Evolutionary conservation across 2,888 invertebrate genomes (phyloP), one percentile per base, ranked within the genome.

Genomic region (Chrysopilus asiliformis): DNA sequence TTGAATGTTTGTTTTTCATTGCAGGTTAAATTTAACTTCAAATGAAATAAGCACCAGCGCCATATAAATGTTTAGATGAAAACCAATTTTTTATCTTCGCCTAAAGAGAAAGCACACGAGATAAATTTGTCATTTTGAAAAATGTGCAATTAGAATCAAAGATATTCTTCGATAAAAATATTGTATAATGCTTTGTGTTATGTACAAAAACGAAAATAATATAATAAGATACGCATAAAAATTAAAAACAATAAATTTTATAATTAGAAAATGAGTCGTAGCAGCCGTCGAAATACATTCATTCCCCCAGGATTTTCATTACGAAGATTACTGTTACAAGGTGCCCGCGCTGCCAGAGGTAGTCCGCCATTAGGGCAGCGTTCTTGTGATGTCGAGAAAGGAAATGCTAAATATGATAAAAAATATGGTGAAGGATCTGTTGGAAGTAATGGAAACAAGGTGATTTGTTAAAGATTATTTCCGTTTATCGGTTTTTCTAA

Each of bases 301-400:
- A 38, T 38, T 28, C 38, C 38, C 12, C 38, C 45, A n/a, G 43
- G 44, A 33, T 47, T 47, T 39, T 45, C 45, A 17, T 33, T 45
- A 22, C 35, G 47, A 25, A 42, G 47, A 14, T 36, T 47, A 7
- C 20, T 47, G 26, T 27, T 47, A 22, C 44, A 47, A 38, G 43
- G 45, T 32, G 44, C 47, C 6, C 41, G 47, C 9, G 44, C 41
- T 4, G 46, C 42, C 2, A 40, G 46, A 6, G 45, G 45, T 10
- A 44, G 43, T 30, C 39, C 43, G 31, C 41, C 44, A 18, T 25
- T 44, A 10, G 38, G 42, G 3, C 42, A 42, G 33, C 39, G 44
- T 20, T 37, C 39, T 31, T 45, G 45, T 44, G 47, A 47, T 42
- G 36, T 43, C n/a, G 47, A 47, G 34, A 45, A 43, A 34, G 51